Percentiles rank a stretch among this genome's conserved stretches.
phyloP scores from a whole-genome alignment of 2,113 vertebrate genomes.

The Ictalurus furcatus region DNA sequence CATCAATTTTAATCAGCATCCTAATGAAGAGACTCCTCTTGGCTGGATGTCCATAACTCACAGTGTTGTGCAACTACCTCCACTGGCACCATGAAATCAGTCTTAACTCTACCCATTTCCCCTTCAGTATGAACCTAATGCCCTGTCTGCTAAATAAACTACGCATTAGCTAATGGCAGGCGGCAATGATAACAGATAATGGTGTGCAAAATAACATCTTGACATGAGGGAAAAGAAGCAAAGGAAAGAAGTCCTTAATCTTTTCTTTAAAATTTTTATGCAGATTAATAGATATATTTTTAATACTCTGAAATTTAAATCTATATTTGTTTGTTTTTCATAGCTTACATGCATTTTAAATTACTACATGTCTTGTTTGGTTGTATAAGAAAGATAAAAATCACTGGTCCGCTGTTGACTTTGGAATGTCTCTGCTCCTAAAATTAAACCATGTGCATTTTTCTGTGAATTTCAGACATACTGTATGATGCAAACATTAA shows the following conservation, averaged over 20 bases:
- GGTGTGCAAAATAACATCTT: slow-evolving; percentile 62
- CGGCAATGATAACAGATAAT: slow-evolving; percentile 66
- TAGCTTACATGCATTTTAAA: neutral
- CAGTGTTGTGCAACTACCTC: slow-evolving; percentile 68
- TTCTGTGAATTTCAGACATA: neutral
- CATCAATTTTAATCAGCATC: slow-evolving; percentile 82
- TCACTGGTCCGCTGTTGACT: neutral
- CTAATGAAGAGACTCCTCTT: slow-evolving; percentile 83
- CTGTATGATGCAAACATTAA: neutral
- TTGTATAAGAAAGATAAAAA: neutral
- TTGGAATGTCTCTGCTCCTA: neutral
- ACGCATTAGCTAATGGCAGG: slow-evolving; percentile 67
- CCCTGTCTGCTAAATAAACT: slow-evolving; percentile 77
- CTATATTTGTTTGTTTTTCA: neutral
- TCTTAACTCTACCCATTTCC: slow-evolving; percentile 60
- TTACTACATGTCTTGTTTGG: neutral
- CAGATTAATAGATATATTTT: slow-evolving; percentile 1
- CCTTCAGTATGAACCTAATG: slow-evolving; percentile 69
- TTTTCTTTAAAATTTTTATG: slow-evolving; percentile 5
- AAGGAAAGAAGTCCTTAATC: slow-evolving; percentile 16
- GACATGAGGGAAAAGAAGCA: slow-evolving; percentile 49
- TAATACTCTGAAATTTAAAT: neutral
- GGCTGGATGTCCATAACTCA: slow-evolving; percentile 81
- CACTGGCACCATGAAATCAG: slow-evolving; percentile 75
- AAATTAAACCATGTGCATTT: neutral